phyloP scores from a whole-genome alignment of 2,888 invertebrate species.

The Caenorhabditis plicata region DNA sequence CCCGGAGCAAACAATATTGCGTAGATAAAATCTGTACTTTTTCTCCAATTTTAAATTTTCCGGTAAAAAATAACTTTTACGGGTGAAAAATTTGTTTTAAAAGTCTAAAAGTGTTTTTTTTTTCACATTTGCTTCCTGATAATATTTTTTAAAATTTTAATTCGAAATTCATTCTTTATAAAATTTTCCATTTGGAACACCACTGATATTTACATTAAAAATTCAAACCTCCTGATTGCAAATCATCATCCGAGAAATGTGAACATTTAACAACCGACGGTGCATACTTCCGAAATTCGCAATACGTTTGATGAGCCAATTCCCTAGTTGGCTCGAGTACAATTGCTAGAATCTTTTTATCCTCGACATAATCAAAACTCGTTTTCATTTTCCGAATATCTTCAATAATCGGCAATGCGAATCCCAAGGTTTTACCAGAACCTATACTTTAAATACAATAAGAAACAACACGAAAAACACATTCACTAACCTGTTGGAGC shows the following conservation, averaged over 20 bases:
- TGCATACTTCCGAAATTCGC: slow-evolving; percentile 20
- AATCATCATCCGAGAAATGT: slow-evolving; percentile 6
- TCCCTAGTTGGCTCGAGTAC: slow-evolving; percentile 90
- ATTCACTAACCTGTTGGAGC: slow-evolving; percentile 90
- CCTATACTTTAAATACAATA: too few relatives aligned
- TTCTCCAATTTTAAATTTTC: neutral
- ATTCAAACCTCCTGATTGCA: too few relatives aligned
- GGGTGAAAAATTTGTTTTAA: too few relatives aligned
- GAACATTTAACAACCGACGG: neutral
- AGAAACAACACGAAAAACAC: too few relatives aligned
- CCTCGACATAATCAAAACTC: slow-evolving; percentile 62
- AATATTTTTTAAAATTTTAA: too few relatives aligned
- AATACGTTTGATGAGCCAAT: slow-evolving; percentile 74
- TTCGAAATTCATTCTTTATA: too few relatives aligned
- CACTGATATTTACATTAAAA: too few relatives aligned
- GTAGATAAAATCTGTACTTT: neutral
- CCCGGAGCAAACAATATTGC: too few relatives aligned
- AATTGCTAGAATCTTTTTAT: slow-evolving; percentile 73
- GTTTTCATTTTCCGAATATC: slow-evolving; percentile 69
- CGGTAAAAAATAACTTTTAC: too few relatives aligned
- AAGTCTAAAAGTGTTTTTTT: too few relatives aligned
- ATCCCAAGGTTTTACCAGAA: slow-evolving; percentile 94
- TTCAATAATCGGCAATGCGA: slow-evolving; percentile 84
- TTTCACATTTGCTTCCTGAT: too few relatives aligned
- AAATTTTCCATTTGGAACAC: too few relatives aligned